A percentile compares a stretch with the other conserved stretches of the same genome.
phyloP scores from a whole-genome alignment of 1,140 invertebrate species.

The Brachionus koreanus region DNA sequence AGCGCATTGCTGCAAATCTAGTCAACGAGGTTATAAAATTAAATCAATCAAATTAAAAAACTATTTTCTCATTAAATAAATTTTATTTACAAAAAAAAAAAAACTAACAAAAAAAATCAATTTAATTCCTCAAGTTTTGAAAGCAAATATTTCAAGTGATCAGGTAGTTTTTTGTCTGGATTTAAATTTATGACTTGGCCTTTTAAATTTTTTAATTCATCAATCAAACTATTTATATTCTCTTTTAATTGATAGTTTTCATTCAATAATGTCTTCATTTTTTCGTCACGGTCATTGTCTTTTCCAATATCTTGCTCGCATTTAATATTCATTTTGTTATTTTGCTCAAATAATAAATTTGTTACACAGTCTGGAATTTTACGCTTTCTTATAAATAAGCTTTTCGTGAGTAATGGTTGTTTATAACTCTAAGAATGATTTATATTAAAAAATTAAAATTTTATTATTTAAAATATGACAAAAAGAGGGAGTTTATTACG shows the following conservation, averaged over 20 bases:
- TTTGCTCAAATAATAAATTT: neutral
- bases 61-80: neutral
- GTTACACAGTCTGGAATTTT: neutral
- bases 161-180: conserved; percentile 15
- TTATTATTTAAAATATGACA: neutral
- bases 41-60: neutral
- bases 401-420: neutral
- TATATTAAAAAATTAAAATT: neutral
- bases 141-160: neutral
- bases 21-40: conserved; percentile 14
- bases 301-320: conserved; percentile 66
- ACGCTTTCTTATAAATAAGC: neutral
- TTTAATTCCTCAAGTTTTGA: neutral
- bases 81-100: neutral
- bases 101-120: neutral
- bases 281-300: conserved; percentile 82
- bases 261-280: conserved; percentile 80
- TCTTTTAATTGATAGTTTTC: conserved; percentile 89
- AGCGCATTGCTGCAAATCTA: conserved; percentile 23
- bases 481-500: neutral
- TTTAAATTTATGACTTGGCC: conserved; percentile 69
- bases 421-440: too few relatives aligned
- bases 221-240: conserved; percentile 82
- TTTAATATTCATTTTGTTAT: neutral
- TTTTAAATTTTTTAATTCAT: conserved; percentile 81